phyloP scores from a whole-genome alignment of 92 coral and sea anemone genomes.

The Montipora capitata region DNA sequence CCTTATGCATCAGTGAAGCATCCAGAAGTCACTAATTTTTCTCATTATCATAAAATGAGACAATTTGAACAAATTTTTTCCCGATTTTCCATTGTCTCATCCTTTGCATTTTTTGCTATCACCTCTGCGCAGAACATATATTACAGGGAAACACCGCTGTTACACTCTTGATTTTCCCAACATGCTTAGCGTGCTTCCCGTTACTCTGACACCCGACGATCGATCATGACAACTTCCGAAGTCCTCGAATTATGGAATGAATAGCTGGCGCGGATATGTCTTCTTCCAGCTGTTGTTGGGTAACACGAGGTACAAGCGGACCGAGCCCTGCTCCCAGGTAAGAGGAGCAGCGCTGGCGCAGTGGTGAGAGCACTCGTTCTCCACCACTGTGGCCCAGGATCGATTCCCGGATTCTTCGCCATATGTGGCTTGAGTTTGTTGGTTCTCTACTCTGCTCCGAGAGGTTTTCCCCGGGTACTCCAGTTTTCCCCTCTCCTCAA shows the following conservation, averaged over 20 bases:
- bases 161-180: slow-evolving; percentile 6
- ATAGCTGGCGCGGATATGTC: slow-evolving; percentile 22
- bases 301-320: slow-evolving; percentile 77
- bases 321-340: slow-evolving; percentile 90
- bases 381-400: too few species aligned
- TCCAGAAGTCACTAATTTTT: background rate
- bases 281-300: slow-evolving; percentile 75
- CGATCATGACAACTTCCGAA: too few species aligned
- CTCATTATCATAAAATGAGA: background rate
- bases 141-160: background rate
- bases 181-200: slow-evolving; percentile 25
- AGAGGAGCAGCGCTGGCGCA: too few species aligned
- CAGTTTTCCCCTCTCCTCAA: too few species aligned
- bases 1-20: slow-evolving; percentile 85
- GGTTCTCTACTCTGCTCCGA: too few species aligned
- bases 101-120: background rate
- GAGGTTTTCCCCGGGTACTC: too few species aligned
- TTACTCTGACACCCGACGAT: background rate
- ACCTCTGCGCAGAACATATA: slow-evolving; percentile 16
- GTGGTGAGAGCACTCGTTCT: too few species aligned
- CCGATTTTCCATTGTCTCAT: background rate
- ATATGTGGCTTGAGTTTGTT: too few species aligned
- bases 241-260: background rate
- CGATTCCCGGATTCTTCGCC: too few species aligned
- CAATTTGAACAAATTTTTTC: slow-evolving; percentile 13